A percentile compares a stretch with the other conserved stretches of the same genome.
Evolutionary conservation across 2,797 vertebrate species (phyloP).

Genomic region (Crax fasciolata): DNA sequence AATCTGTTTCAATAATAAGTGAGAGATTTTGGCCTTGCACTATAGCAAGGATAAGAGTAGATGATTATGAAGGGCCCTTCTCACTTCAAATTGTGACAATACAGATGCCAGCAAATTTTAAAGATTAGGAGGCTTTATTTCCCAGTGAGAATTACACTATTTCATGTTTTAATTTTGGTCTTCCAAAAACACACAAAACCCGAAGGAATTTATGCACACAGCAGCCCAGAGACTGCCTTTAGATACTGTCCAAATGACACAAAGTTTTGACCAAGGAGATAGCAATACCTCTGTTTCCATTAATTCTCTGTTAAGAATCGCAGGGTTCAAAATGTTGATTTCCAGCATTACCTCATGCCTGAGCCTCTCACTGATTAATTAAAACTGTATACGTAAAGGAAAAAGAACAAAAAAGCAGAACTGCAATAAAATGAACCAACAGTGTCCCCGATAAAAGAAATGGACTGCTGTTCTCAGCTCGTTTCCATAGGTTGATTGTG

Average conservation of each 20-base stretch:
- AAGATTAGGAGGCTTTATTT: not conserved
- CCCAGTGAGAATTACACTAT: not conserved
- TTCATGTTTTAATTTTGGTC: constrained; percentile 31
- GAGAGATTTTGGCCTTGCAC: not conserved
- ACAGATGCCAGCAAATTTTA: not conserved
- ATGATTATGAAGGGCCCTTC: not conserved
- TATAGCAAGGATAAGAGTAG: not conserved
- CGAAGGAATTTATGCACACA: constrained; percentile 33
- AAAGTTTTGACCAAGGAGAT: constrained; percentile 43
- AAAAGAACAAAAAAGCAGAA: constrained; percentile 41
- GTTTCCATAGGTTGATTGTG: constrained; percentile 69
- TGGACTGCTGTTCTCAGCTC: constrained; percentile 1
- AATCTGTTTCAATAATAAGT: not conserved
- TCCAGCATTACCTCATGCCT: constrained; percentile 49
- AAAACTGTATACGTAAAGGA: constrained; percentile 35
- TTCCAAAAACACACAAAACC: constrained; percentile 16
- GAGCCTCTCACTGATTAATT: constrained; percentile 44
- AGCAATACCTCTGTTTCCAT: constrained; percentile 43
- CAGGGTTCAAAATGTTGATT: constrained; percentile 33
- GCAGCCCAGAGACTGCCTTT: constrained; percentile 12
- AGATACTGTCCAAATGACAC: constrained; percentile 17
- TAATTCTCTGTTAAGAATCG: constrained; percentile 48
- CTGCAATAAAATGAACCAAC: constrained; percentile 2
- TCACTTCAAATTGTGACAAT: not conserved
- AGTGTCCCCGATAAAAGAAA: constrained; percentile 56